Evolutionary conservation across 2,113 vertebrate genomes (phyloP), one percentile per base, ranked within the genome.

Genomic region (Otocyon megalotis): DNA sequence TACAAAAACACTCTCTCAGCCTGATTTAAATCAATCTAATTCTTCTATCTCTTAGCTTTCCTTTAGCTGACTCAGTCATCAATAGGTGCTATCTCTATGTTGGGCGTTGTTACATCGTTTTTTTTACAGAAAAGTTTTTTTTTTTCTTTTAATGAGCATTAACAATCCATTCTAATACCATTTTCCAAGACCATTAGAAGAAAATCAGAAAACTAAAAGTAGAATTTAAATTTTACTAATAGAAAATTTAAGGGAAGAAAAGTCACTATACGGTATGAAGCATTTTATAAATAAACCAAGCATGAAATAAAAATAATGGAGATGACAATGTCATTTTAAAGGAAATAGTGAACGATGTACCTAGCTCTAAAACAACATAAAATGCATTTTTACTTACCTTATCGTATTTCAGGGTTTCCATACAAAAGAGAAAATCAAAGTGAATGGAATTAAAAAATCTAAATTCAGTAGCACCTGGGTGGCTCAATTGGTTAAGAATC

Each of bases 231-330:
- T 85, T 19, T 90, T 94, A 54, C 17, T 67, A 72, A 79, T 37
- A 77, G 35, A 97, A 97, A 91, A 93, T 65, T 8, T 28, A 56
- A 62, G 19, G 12, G n/a, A 67, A 80, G 88, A 95, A 88, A 90
- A 35, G 35, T 76, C n/a, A 86, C 53, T 56, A 65, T 26, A 60
- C 43, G 77, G 48, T 84, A 71, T 80, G n/a, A 91, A 93, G 37
- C 30, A 93, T 94, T 91, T 88, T 91, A 87, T 72, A 93, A 94
- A 86, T 50, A 92, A 93, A 15, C 37, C 15, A 0, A 93, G 32
- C 28, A 90, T 92, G 77, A 97, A 95, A 95, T 92, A 53, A 85
- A 93, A 92, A 92, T 30, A 96, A 82, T n/a, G n/a, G 28, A 90
- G 67, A 2, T 87, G 32, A 89, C 19, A 50, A 24, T 53, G 22